Conservation (phyloP, 2,888 invertebrate genomes). For the Melipona bicolor region DNA sequence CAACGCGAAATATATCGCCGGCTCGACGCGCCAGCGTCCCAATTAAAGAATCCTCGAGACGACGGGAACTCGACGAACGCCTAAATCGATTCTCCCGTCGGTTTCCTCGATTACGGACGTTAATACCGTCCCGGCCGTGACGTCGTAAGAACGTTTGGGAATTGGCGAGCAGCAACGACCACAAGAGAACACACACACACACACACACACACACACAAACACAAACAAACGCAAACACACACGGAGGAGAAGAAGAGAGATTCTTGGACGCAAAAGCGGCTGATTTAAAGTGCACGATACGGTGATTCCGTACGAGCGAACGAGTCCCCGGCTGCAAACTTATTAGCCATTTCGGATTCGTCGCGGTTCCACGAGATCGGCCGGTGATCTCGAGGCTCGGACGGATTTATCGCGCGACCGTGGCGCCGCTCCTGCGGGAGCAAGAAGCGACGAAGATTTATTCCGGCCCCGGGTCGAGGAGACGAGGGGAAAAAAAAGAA, state of each 20-base stretch:
- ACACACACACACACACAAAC: not conserved
- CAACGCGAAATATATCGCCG: not conserved
- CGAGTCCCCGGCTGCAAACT: slow-evolving; percentile 37
- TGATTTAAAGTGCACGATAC: slow-evolving; percentile 38
- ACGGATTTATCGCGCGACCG: slow-evolving; percentile 37
- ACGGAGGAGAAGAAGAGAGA: not conserved
- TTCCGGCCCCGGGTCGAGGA: not conserved
- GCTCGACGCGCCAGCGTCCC: not conserved
- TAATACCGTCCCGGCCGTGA: slow-evolving; percentile 16
- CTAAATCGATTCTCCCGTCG: slow-evolving; percentile 38
- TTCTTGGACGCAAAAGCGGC: not conserved
- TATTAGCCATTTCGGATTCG: slow-evolving; percentile 52
- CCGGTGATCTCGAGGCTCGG: slow-evolving; percentile 8
- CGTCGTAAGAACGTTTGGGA: not conserved
- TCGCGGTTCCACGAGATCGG: slow-evolving; percentile 23
- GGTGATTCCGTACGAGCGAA: slow-evolving; percentile 6
- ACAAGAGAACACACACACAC: too few species aligned
- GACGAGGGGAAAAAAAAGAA: not conserved
- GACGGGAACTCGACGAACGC: slow-evolving; percentile 23
- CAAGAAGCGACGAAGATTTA: slow-evolving; percentile 41
- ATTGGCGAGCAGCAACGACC: not conserved
- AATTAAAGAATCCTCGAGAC: not conserved
- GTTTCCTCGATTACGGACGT: slow-evolving; percentile 57
- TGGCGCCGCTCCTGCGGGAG: slow-evolving; percentile 25
- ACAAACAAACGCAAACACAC: too few species aligned